Conservation (phyloP, 1,140 invertebrate species). For the Cotesia typhae region DNA sequence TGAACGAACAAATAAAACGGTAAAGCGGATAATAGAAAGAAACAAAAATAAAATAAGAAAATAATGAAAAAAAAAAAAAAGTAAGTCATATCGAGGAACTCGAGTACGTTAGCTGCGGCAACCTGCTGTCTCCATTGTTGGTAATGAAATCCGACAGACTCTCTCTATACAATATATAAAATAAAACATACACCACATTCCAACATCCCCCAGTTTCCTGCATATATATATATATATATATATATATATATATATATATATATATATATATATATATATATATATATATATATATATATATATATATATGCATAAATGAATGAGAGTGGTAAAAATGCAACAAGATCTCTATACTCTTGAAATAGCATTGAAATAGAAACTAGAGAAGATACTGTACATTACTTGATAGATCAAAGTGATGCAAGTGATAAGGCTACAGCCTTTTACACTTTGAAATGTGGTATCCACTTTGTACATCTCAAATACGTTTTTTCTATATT, state of each 20-base stretch:
- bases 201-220: neutral
- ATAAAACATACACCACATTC: neutral
- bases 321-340: neutral
- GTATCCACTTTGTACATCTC: too few species aligned
- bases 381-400: neutral
- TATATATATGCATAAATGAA: neutral
- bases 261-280: neutral
- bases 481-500: neutral
- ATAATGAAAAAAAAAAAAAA: too few species aligned
- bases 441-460: too few species aligned
- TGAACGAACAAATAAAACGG: too few species aligned
- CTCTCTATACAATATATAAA: too few species aligned
- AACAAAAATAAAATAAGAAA: too few species aligned
- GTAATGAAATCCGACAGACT: neutral
- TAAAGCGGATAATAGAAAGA: too few species aligned
- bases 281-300: neutral
- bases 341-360: neutral
- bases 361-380: slow-evolving; percentile 3
- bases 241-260: too few species aligned
- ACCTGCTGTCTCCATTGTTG: neutral
- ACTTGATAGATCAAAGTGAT: slow-evolving; percentile 21
- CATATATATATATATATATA: neutral
- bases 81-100: too few species aligned
- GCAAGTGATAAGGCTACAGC: neutral
- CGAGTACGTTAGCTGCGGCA: too few species aligned